Base-by-base conservation (phyloP, 2,888 invertebrate genomes). In the Nomada flava region DNA sequence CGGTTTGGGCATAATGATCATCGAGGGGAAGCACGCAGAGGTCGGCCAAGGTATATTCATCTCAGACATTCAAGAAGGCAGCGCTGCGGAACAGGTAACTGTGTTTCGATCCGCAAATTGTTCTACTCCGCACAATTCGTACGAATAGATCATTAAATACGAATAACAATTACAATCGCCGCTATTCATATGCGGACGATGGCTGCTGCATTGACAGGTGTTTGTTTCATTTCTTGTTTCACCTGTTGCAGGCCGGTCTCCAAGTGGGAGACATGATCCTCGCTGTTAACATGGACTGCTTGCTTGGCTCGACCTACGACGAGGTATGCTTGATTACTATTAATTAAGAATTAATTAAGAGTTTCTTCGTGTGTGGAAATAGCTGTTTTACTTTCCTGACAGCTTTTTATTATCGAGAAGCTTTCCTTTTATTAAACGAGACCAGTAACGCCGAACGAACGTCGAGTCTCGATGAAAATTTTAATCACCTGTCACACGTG, bases 181-280 rank as follows among this genome's bases (percentile, higher is more conserved):
- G 20, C 57, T 4, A 1, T 20, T 63, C 3, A 11, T 47, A 11
- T 4, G 20, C 18, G 20, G 0, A 69, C 59, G 47, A 20, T 13
- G 23, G 50, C 53, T 55, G 29, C 59, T 42, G 2, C 13, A 57
- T 47, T 13, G 1, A 9, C 44, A 42, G 13, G 10, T 47, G 29
- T 50, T 26, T 50, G 50, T 67, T 15, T 29, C 36, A 13, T 77
- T 26, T 18, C 36, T 29, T 18, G 3, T 55, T 73, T 36, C 23
- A 36, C 20, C 3, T 65, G 42, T 70, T 95, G 2, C 95, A 98
- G 97, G 98, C 98, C 89, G 98, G 99, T 72, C 95, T 99, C 64
- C 97, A 97, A 95, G 98, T 99, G 76, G 99, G 99, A 83, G 99
- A 99, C 94, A 98, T 99, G 97, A 97, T 99, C 87, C 95, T 99